phyloP scores from a whole-genome alignment of 2,797 vertebrate species.

The Eospalax fontanierii region DNA sequence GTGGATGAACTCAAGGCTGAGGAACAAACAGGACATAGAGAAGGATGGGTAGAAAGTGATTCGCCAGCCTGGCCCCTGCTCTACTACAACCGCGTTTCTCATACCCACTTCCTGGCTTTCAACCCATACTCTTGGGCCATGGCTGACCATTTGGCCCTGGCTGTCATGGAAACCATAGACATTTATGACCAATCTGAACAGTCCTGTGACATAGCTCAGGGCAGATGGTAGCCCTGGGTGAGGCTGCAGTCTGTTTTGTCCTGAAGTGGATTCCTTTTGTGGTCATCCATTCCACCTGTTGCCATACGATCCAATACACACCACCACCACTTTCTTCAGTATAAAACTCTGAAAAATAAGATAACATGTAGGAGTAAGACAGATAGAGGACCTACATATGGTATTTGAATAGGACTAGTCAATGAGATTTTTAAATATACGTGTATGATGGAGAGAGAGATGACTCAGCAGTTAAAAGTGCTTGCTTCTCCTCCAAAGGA shows the following conservation, averaged over 20 bases:
- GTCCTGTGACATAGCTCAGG: background rate
- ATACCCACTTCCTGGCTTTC: background rate
- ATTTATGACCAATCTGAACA: background rate
- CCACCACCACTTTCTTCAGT: background rate
- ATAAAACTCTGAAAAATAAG: background rate
- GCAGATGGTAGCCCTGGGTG: background rate
- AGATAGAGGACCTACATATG: background rate
- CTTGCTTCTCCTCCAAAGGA: background rate
- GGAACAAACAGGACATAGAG: no score
- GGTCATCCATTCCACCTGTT: background rate
- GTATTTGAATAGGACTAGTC: background rate
- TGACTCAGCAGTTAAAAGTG: background rate
- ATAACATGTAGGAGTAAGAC: background rate
- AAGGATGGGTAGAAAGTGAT: background rate
- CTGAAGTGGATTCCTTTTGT: background rate
- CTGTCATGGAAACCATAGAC: background rate
- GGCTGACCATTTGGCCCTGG: background rate
- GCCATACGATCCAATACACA: background rate
- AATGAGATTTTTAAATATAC: background rate
- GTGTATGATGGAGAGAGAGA: background rate
- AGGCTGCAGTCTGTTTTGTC: no score
- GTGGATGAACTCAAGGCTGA: no score
- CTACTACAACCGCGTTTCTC: background rate
- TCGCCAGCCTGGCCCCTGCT: background rate
- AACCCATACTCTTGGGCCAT: rapidly evolving